Conservation (phyloP, 2,113 vertebrate genomes). For the Euleptes europaea region DNA sequence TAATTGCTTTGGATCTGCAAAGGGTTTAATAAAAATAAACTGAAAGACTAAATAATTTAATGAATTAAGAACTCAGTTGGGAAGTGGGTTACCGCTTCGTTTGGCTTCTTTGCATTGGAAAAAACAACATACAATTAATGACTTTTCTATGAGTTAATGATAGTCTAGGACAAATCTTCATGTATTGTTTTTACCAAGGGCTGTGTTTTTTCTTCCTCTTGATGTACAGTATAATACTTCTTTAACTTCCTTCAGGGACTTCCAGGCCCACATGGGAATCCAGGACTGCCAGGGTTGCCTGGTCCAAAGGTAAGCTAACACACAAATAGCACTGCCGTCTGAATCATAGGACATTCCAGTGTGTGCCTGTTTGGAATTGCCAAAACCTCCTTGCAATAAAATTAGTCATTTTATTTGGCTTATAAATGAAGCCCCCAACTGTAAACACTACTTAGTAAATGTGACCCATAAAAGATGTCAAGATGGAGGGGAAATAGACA, state of each 20-base stretch:
- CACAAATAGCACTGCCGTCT: background rate
- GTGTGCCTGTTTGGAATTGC: conserved; percentile 6
- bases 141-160: conserved; percentile 6
- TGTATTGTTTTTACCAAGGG: background rate
- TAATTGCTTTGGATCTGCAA: background rate
- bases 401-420: conserved; percentile 9
- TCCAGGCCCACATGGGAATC: conserved; percentile 89
- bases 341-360: background rate
- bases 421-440: conserved; percentile 18
- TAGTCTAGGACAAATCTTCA: conserved; percentile 9
- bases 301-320: conserved; percentile 88
- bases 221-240: rapidly evolving
- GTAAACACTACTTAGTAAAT: conserved; percentile 38
- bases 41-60: background rate
- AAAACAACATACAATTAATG: background rate
- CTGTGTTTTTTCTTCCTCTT: background rate
- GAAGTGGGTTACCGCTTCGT: background rate
- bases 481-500: conserved; percentile 8
- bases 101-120: background rate
- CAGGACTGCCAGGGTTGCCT: conserved; percentile 87
- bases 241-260: conserved; percentile 79
- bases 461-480: conserved; percentile 11
- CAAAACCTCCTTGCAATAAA: background rate
- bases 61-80: background rate
- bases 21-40: background rate